phyloP scores from a whole-genome alignment of 2,888 invertebrate species.

The Plagiodera versicolora region DNA sequence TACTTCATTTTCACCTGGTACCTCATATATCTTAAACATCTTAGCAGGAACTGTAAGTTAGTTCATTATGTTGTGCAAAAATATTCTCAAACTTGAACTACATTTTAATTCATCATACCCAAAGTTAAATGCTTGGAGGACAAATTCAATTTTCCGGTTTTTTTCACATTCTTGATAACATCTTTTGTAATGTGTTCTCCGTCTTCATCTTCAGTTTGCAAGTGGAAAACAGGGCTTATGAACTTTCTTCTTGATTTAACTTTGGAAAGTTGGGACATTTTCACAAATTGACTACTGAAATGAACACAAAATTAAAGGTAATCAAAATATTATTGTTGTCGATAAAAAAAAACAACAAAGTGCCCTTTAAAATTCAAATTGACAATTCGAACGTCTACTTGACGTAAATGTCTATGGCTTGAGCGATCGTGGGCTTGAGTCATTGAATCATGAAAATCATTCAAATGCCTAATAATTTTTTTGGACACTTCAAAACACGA shows the following conservation, averaged over 20 bases:
- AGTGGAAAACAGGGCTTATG: conserved; percentile 67
- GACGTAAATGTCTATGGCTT: no score
- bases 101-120: conserved; percentile 58
- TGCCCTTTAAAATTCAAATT: no score
- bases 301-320: not conserved
- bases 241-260: conserved; percentile 51
- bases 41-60: conserved; percentile 66
- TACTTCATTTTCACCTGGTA: conserved; percentile 63
- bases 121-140: conserved; percentile 72
- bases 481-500: no score
- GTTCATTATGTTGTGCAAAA: not conserved
- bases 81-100: not conserved
- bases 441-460: no score
- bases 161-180: conserved; percentile 77
- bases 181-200: conserved; percentile 68
- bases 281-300: not conserved
- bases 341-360: no score
- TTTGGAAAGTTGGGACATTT: conserved; percentile 33
- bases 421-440: no score
- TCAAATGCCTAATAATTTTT: no score
- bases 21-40: conserved; percentile 73
- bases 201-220: conserved; percentile 72
- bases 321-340: no score
- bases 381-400: no score
- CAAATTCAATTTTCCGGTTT: conserved; percentile 79